A percentile compares a stretch with the other conserved stretches of the same genome.
Conservation (phyloP, 2,113 vertebrate genomes). For the Penelope pileata region DNA sequence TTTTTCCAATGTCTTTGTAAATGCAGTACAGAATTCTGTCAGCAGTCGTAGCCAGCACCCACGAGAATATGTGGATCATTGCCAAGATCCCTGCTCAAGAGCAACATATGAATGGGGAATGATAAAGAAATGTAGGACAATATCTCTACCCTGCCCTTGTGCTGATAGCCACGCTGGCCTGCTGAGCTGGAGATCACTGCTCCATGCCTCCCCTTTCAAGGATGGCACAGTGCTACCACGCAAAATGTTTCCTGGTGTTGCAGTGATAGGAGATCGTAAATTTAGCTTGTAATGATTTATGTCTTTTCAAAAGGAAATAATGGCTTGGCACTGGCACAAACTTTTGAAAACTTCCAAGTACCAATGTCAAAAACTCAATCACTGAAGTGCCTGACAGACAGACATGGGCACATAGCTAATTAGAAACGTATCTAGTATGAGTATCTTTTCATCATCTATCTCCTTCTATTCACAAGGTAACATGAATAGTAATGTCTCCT, state of each 20-base stretch:
- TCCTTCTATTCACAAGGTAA: not conserved
- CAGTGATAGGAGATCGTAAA: not conserved
- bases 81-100: constrained; percentile 7
- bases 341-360: not conserved
- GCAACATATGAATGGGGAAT: not conserved
- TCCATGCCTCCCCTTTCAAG: not conserved
- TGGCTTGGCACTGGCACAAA: not conserved
- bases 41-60: not conserved
- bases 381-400: not conserved
- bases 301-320: not conserved
- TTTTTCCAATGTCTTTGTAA: not conserved
- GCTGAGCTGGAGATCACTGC: not conserved
- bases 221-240: not conserved
- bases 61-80: not conserved
- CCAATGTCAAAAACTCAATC: not conserved
- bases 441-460: not conserved
- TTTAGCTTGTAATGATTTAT: not conserved
- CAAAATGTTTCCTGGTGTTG: not conserved
- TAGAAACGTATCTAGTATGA: not conserved
- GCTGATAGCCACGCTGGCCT: not conserved
- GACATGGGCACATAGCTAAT: not conserved
- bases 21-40: not conserved
- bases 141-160: not conserved
- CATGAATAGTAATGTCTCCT: not conserved
- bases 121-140: not conserved